Base-by-base conservation (phyloP, 2,113 vertebrate species). In the Solenodon paradoxus region DNA sequence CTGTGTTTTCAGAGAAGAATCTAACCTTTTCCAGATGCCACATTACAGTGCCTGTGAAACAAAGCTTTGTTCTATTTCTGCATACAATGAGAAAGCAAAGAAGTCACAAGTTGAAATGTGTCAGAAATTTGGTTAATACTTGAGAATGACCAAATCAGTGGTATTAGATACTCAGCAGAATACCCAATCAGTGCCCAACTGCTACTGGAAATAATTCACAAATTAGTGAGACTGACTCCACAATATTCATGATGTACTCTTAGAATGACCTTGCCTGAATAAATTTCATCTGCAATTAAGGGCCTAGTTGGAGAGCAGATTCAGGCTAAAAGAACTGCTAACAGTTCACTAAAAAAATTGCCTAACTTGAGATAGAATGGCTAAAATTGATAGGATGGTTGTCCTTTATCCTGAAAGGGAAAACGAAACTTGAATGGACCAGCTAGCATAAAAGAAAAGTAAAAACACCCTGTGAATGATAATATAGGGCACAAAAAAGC, bases 121-220 rank as follows among this genome's bases (percentile, higher is more conserved):
- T 69, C 51, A n/a, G 63, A 93, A 93, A 9, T 93, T 93, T 82
- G 22, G 19, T 49, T 61, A 74, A 78, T n/a, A 83, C 16, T 92
- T 89, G 42, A 86, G 20, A 79, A 51, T 79, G 87, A n/a, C 40
- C 11, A 26, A 94, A 75, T 17, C 4, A 7, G 10, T 66, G 42
- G 83, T 24, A 57, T 66, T 45, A 78, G 45, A 59, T 38, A 59
- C 30, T 49, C 51, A 68, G 3, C 45, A 64, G 64, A 94, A 86
- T 9, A 64, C 22, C 16, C 72, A 83, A 5, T 82, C n/a, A 59
- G 17, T 68, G 26, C 24, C 19, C 47, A 32, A 2, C 0, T 68
- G 35, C 1, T 51, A 63, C 51, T n/a, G 13, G 69, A 47, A 68
- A 82, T 15, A 64, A 12, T 17, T 81, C 63, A 19, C 38, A 45